These are phyloP conservation scores for Tachina fera DNA, from an alignment of 2,888 invertebrate genomes.

Conservation along the genomic window DNA sequence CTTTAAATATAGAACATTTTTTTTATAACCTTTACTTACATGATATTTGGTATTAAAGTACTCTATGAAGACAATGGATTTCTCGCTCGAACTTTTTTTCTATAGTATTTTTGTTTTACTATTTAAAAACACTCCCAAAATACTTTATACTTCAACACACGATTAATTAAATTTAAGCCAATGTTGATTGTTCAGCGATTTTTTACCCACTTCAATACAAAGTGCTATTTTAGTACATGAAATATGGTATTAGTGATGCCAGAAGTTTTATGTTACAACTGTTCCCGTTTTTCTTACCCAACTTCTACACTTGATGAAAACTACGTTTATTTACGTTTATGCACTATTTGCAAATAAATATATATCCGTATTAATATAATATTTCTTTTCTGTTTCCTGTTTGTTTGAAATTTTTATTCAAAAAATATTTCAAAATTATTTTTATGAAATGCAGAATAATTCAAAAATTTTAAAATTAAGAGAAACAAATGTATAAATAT, in stretches of 20 bases:
- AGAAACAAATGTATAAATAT: too few relatives aligned
- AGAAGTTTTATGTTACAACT: too few relatives aligned
- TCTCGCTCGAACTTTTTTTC: background rate
- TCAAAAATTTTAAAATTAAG: too few relatives aligned
- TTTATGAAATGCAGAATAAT: too few relatives aligned
- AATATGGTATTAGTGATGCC: background rate
- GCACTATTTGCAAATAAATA: too few relatives aligned
- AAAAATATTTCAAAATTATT: too few relatives aligned
- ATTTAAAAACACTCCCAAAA: slow-evolving; percentile 61
- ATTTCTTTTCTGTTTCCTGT: too few relatives aligned
- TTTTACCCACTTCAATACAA: background rate
- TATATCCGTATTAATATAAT: too few relatives aligned
- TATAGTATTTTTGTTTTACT: background rate
- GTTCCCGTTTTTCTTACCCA: too few relatives aligned
- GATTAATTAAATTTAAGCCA: slow-evolving; percentile 41
- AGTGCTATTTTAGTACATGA: background rate
- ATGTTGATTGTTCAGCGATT: background rate
- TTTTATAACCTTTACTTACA: slow-evolving; percentile 52
- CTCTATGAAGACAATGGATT: slow-evolving; percentile 6
- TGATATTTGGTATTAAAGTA: slow-evolving; percentile 37
- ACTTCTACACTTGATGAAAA: too few relatives aligned
- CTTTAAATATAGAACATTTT: background rate
- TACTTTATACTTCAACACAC: slow-evolving; percentile 36
- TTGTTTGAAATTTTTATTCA: too few relatives aligned
- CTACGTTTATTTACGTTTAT: too few relatives aligned